Evolutionary conservation across 2,113 vertebrate genomes (phyloP).

Genomic region (Ellobius talpinus): DNA sequence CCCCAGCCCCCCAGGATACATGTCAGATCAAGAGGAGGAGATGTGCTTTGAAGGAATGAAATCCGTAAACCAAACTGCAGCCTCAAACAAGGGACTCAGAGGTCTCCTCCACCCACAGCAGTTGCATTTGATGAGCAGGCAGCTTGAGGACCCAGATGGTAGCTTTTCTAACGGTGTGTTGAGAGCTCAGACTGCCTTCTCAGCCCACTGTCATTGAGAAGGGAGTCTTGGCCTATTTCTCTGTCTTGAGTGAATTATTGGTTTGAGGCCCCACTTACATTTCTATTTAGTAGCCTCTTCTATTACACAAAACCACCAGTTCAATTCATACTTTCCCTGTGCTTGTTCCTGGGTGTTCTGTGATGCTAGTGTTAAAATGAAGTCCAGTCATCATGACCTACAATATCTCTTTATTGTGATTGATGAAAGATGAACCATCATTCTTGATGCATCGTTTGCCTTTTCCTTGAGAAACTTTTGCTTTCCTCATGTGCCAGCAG

Average conservation of each 20-base stretch:
- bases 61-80: slow-evolving; percentile 84
- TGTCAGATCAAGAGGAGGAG: slow-evolving; percentile 91
- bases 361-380: background rate
- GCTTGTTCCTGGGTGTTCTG: background rate
- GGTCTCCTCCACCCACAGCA: slow-evolving; percentile 89
- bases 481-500: background rate
- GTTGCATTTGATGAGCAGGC: slow-evolving; percentile 88
- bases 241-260: slow-evolving; percentile 22
- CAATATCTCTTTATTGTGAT: background rate
- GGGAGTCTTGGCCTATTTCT: slow-evolving; percentile 48
- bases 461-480: background rate
- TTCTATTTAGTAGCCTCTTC: slow-evolving; percentile 12
- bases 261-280: slow-evolving; percentile 37
- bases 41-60: slow-evolving; percentile 86
- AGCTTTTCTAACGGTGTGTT: slow-evolving; percentile 81
- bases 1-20: slow-evolving; percentile 93
- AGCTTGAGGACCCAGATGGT: slow-evolving; percentile 88
- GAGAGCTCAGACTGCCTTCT: slow-evolving; percentile 69
- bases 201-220: slow-evolving; percentile 31
- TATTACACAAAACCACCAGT: background rate
- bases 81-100: slow-evolving; percentile 84
- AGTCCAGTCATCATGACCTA: background rate
- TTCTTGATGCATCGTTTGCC: background rate
- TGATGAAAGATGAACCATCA: background rate
- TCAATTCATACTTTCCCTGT: background rate